Evolutionary conservation across 1,140 invertebrate species (phyloP), one percentile per base, ranked within the genome.

Genomic region (Periplaneta americana): DNA sequence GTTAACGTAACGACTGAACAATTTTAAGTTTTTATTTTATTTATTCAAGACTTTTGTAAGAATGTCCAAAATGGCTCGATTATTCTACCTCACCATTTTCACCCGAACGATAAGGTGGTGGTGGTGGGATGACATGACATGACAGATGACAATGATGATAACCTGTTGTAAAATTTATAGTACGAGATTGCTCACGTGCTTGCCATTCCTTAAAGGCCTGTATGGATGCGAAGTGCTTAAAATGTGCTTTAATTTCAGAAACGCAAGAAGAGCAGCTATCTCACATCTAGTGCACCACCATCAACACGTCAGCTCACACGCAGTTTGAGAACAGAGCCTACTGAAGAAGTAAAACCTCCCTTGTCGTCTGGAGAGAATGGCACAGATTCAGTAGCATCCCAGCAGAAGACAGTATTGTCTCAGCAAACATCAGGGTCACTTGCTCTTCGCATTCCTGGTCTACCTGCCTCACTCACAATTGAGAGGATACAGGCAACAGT

Each of bases 211-310:
- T n/a, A n/a, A n/a, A n/a, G n/a, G n/a, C n/a, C n/a, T n/a, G n/a
- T n/a, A n/a, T n/a, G n/a, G n/a, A n/a, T n/a, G n/a, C n/a, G n/a
- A n/a, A n/a, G n/a, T n/a, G n/a, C n/a, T n/a, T n/a, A n/a, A n/a
- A n/a, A n/a, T n/a, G n/a, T n/a, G n/a, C 34, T 35, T 66, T 22
- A 22, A 66, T 74, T 74, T 13, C 34, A 80, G 79, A 80, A 80
- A 33, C 57, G 79, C 18, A 80, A 80, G 79, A 80, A 80, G 79
- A 80, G 22, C 22, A 80, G 33, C 33, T 80, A 80, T 34, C 74
- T 80, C n/a, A 22, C 74, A 34, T 74, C 79, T 0, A 18, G 34
- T 5, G 33, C 18, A 28, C 48, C 48, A 66, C 48, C 48, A 22
- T n/a, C n/a, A 8, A 66, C 48, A 66, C 48, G 48, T n/a, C 48